These are phyloP conservation scores for Psix sp. DNA, from an alignment of 1,140 invertebrate species.

Conservation along the genomic window DNA sequence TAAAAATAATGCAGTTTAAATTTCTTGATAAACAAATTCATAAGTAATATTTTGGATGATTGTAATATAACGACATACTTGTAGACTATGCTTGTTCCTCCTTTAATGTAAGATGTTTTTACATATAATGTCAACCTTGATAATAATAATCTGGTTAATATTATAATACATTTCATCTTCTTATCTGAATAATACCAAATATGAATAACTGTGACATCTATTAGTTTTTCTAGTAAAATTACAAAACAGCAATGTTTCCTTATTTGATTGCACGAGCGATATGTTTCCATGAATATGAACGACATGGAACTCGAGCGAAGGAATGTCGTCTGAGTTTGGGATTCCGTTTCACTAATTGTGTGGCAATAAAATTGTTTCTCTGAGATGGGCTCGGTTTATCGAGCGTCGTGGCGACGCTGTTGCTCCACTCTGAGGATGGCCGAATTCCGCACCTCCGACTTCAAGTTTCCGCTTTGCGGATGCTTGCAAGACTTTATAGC, in stretches of 20 bases:
- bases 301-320: neutral
- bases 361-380: conserved; percentile 27
- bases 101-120: too few relatives aligned
- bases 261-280: conserved; percentile 12
- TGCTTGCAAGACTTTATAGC: conserved; percentile 26
- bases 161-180: too few relatives aligned
- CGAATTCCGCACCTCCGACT: conserved; percentile 11
- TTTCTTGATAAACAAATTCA: too few relatives aligned
- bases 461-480: conserved; percentile 11
- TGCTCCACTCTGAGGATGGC: conserved; percentile 10
- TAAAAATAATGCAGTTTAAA: too few relatives aligned
- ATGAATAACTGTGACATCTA: conserved; percentile 7
- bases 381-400: conserved; percentile 10
- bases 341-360: conserved; percentile 34
- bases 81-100: too few relatives aligned
- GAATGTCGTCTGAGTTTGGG: conserved; percentile 9
- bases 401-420: conserved; percentile 22
- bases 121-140: too few relatives aligned
- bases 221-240: conserved; percentile 1
- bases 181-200: too few relatives aligned
- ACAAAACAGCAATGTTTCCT: conserved; percentile 10
- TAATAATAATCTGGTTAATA: too few relatives aligned
- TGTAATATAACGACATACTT: too few relatives aligned
- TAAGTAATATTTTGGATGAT: too few relatives aligned
- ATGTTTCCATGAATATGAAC: conserved; percentile 17